Percentiles rank a stretch among this genome's conserved stretches.
Evolutionary conservation across 2,113 vertebrate species (phyloP).

Genomic region (Centrocercus urophasianus): DNA sequence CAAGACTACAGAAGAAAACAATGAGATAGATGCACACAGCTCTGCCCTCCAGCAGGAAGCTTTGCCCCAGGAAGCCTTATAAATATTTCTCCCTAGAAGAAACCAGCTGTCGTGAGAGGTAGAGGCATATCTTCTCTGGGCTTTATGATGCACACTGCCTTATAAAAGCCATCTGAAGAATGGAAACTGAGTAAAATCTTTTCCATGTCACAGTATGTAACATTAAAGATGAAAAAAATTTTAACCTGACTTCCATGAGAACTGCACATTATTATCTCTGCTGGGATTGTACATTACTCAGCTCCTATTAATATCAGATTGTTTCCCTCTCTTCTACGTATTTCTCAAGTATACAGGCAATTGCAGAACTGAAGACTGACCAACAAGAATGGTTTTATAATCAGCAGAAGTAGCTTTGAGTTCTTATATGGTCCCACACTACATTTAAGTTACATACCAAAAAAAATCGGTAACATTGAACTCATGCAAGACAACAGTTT

Average conservation of each 20-base stretch:
- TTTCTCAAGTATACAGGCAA: not conserved
- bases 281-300: not conserved
- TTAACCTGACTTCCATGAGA: not conserved
- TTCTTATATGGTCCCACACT: not conserved
- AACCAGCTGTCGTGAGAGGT: not conserved
- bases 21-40: not conserved
- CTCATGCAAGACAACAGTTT: not conserved
- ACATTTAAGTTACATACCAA: not conserved
- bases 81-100: not conserved
- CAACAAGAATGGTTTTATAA: not conserved
- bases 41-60: not conserved
- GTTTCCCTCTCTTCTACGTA: not conserved
- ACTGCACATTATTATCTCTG: not conserved
- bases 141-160: not conserved
- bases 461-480: not conserved
- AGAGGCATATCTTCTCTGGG: not conserved
- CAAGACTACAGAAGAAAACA: not conserved
- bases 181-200: not conserved
- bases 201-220: not conserved
- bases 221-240: not conserved
- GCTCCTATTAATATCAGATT: not conserved
- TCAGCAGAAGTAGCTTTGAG: not conserved
- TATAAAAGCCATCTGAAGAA: not conserved
- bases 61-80: not conserved
- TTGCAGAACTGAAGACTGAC: not conserved